A percentile compares a stretch with the other conserved stretches of the same genome.
phyloP scores from a whole-genome alignment of 2,888 invertebrate species.

The Drosophila cognata region DNA sequence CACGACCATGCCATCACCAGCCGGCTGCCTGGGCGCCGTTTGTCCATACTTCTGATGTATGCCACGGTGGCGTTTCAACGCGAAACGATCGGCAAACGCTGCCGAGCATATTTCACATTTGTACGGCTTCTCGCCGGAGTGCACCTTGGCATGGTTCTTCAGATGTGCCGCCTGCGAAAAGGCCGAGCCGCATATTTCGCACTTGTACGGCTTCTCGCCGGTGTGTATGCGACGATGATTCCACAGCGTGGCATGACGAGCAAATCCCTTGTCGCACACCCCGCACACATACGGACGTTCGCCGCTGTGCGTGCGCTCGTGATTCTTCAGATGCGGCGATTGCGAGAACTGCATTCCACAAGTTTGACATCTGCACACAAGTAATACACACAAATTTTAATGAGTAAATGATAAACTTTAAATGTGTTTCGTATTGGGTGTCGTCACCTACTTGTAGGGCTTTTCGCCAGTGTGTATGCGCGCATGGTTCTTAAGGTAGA shows the following conservation, averaged over 20 bases:
- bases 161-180: conserved; percentile 95
- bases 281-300: conserved; percentile 95
- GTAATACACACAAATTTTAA: conserved; percentile 22
- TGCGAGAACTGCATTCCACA: conserved; percentile 97
- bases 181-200: conserved; percentile 94
- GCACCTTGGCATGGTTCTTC: conserved; percentile 94
- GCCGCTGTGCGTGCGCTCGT: conserved; percentile 94
- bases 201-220: conserved; percentile 88
- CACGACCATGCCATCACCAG: conserved; percentile 80
- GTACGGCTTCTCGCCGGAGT: conserved; percentile 93
- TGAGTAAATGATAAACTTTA: conserved; percentile 1
- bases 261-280: conserved; percentile 95
- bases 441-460: conserved; percentile 89
- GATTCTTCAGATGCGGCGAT: conserved; percentile 94
- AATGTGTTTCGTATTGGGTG: background rate
- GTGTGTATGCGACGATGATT: conserved; percentile 95
- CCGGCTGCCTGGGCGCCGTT: conserved; percentile 86
- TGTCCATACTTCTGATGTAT: conserved; percentile 94
- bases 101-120: conserved; percentile 94
- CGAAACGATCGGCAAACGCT: conserved; percentile 94
- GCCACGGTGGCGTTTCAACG: conserved; percentile 93
- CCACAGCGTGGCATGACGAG: conserved; percentile 94
- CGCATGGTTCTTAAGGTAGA: conserved; percentile 95
- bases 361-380: conserved; percentile 89
- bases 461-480: conserved; percentile 94